Evolutionary conservation across 2,888 invertebrate genomes (phyloP).

Genomic region (Matsumyia berberina): DNA sequence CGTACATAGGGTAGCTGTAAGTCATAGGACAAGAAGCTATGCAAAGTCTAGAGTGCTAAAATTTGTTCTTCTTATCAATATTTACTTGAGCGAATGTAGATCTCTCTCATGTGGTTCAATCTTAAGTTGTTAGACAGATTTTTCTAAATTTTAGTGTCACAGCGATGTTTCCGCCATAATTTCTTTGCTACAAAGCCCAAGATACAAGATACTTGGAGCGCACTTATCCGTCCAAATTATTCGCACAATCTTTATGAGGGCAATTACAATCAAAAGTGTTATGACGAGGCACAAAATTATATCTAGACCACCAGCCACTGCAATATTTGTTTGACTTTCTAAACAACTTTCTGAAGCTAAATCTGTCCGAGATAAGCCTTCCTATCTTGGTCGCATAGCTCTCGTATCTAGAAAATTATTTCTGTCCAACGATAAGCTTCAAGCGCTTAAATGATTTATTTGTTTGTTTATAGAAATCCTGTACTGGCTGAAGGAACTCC

Average conservation of each 20-base stretch:
- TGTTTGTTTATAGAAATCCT: slow-evolving; percentile 79
- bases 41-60: no score
- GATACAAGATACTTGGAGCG: no score
- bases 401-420: not conserved
- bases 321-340: not conserved
- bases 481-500: slow-evolving; percentile 80
- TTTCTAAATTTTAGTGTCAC: no score
- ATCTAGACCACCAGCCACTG: not conserved
- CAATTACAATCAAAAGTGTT: not conserved
- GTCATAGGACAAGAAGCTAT: no score
- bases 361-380: not conserved
- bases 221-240: not conserved
- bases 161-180: no score
- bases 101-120: no score
- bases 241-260: not conserved
- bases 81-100: no score
- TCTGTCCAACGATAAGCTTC: not conserved
- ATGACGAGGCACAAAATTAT: not conserved
- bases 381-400: not conserved
- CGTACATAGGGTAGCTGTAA: no score
- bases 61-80: no score
- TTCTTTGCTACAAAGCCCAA: no score
- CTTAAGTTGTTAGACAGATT: no score
- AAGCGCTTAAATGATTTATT: not conserved
- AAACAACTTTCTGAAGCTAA: not conserved